A percentile compares a stretch with the other conserved stretches of the same genome.
Conservation (phyloP, 1,140 invertebrate species). For the Pomacea maculata region DNA sequence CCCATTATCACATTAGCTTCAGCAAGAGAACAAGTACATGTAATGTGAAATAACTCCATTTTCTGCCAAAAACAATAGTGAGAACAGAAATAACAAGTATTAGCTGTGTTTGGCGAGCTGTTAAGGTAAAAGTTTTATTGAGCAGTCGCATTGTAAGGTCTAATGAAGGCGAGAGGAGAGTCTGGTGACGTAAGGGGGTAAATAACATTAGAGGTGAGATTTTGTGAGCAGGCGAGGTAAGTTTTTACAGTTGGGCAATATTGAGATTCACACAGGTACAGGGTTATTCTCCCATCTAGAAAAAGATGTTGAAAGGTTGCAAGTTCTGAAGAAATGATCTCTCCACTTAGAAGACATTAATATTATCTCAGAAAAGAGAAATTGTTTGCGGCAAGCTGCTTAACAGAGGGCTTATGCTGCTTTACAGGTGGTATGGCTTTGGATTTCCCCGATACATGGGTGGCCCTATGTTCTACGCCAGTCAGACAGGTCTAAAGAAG, state of each 20-base stretch:
- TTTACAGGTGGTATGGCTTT: constrained; percentile 52
- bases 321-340: neutral
- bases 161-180: too few relatives aligned
- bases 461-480: constrained; percentile 60
- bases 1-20: too few relatives aligned
- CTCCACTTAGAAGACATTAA: constrained; percentile 11
- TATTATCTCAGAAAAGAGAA: neutral
- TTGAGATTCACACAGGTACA: neutral
- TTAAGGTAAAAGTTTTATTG: too few relatives aligned
- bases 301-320: neutral
- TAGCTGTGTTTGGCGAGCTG: too few relatives aligned
- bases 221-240: neutral
- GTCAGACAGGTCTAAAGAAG: constrained; percentile 45
- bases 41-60: too few relatives aligned
- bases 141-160: too few relatives aligned
- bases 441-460: constrained; percentile 53
- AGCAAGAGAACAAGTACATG: too few relatives aligned
- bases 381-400: neutral
- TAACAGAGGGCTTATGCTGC: neutral
- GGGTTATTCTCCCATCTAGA: neutral
- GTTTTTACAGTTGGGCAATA: neutral
- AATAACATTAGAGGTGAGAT: too few relatives aligned
- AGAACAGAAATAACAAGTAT: too few relatives aligned
- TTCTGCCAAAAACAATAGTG: too few relatives aligned
- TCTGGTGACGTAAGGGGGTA: too few relatives aligned